These are phyloP conservation scores for Nowickia ferox DNA, from an alignment of 2,888 invertebrate species.

Conservation along the genomic window DNA sequence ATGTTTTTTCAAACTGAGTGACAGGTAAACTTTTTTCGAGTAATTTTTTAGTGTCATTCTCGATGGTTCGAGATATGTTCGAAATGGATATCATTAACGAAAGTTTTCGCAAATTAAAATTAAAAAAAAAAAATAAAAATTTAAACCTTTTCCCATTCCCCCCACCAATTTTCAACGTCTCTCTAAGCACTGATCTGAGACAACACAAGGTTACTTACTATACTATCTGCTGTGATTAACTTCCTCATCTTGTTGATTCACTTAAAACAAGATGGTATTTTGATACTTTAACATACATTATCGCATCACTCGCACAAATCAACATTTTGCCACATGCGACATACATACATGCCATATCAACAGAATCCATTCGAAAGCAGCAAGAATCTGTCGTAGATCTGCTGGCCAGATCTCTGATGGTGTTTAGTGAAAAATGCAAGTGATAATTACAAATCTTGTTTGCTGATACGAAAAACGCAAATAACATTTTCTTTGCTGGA, in stretches of 20 bases:
- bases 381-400: conserved; percentile 43
- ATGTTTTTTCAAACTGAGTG: too few species aligned
- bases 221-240: conserved; percentile 59
- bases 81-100: too few species aligned
- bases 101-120: too few species aligned
- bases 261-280: conserved; percentile 63
- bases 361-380: conserved; percentile 12
- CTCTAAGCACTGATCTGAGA: conserved; percentile 15
- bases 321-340: conserved; percentile 45
- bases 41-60: too few species aligned
- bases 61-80: too few species aligned
- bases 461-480: conserved; percentile 58
- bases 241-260: conserved; percentile 66
- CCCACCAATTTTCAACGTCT: conserved; percentile 3
- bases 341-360: background rate
- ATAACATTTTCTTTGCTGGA: conserved; percentile 32
- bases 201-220: conserved; percentile 23
- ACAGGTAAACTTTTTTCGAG: too few species aligned
- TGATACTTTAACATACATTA: conserved; percentile 64
- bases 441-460: conserved; percentile 74
- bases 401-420: conserved; percentile 60
- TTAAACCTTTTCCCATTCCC: too few species aligned
- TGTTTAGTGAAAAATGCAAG: conserved; percentile 71
- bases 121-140: too few species aligned
- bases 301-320: conserved; percentile 52